phyloP scores from a whole-genome alignment of 2,797 vertebrate species.

The Knipowitschia caucasica region DNA sequence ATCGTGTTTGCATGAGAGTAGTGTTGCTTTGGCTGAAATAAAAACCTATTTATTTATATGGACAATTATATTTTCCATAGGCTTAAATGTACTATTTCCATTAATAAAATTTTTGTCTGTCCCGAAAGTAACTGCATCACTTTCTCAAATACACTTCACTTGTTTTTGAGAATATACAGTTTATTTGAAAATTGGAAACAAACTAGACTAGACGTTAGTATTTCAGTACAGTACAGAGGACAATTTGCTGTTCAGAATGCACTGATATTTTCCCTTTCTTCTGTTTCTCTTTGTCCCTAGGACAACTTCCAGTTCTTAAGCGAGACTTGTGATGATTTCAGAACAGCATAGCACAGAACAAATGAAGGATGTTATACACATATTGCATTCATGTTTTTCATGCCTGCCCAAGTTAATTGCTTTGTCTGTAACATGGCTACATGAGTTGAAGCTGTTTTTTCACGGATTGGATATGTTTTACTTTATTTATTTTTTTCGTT shows the following conservation, averaged over 20 bases:
- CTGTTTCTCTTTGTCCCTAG: conserved; percentile 31
- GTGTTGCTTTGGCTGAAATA: too few species aligned
- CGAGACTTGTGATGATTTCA: conserved; percentile 26
- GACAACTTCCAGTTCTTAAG: conserved; percentile 27
- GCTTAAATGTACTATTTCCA: too few species aligned
- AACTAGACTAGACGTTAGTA: background rate
- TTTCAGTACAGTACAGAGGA: background rate
- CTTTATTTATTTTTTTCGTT: conserved; percentile 16
- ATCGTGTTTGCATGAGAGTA: too few species aligned
- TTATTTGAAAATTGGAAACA: too few species aligned
- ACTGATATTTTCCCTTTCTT: conserved; percentile 20
- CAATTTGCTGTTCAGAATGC: conserved; percentile 3
- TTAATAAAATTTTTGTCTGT: too few species aligned
- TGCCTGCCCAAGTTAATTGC: conserved; percentile 24
- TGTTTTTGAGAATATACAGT: too few species aligned
- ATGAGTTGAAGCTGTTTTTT: conserved; percentile 11
- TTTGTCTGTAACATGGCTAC: conserved; percentile 16
- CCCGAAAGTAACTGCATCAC: too few species aligned
- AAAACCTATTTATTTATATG: too few species aligned
- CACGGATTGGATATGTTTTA: conserved; percentile 10
- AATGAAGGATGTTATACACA: too few species aligned
- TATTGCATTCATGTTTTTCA: conserved; percentile 11
- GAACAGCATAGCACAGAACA: too few species aligned
- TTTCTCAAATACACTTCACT: too few species aligned
- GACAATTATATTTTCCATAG: too few species aligned